A percentile compares a stretch with the other conserved stretches of the same genome.
phyloP scores from a whole-genome alignment of 2,888 invertebrate genomes.

The Drosophila mimetica region DNA sequence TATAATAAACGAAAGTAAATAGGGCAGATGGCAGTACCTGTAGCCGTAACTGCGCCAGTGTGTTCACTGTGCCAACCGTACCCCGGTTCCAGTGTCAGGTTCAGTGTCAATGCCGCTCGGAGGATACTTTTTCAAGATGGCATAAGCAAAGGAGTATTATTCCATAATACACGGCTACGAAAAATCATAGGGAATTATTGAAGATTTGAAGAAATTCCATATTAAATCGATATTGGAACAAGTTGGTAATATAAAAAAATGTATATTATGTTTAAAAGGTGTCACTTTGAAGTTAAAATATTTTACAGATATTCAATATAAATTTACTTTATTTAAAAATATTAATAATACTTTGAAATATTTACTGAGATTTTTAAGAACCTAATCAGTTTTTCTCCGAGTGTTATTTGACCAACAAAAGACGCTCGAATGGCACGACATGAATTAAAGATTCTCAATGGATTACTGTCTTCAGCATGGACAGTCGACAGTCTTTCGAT shows the following conservation, averaged over 20 bases:
- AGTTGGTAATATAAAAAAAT: no score
- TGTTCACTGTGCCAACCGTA: constrained; percentile 14
- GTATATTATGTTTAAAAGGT: no score
- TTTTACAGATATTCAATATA: no score
- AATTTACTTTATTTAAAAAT: no score
- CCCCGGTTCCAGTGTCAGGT: neutral
- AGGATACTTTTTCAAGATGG: neutral
- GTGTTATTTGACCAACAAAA: neutral
- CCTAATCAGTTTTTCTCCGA: neutral
- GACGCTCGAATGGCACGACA: constrained; percentile 10
- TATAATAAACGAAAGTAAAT: neutral
- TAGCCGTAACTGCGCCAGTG: neutral
- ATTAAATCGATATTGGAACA: no score
- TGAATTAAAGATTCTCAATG: constrained; percentile 21
- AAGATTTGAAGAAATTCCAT: no score
- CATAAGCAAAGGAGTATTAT: no score
- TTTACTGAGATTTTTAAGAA: neutral
- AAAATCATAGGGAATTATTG: no score
- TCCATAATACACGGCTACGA: no score
- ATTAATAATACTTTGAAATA: neutral
- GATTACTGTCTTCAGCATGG: constrained; percentile 12
- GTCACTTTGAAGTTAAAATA: no score
- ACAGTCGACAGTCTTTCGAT: constrained; percentile 12
- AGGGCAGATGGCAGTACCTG: neutral
- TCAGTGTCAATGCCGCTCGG: constrained; percentile 9